These are phyloP conservation scores for Byasa hedistus DNA, from an alignment of 2,888 invertebrate species.

Conservation along the genomic window DNA sequence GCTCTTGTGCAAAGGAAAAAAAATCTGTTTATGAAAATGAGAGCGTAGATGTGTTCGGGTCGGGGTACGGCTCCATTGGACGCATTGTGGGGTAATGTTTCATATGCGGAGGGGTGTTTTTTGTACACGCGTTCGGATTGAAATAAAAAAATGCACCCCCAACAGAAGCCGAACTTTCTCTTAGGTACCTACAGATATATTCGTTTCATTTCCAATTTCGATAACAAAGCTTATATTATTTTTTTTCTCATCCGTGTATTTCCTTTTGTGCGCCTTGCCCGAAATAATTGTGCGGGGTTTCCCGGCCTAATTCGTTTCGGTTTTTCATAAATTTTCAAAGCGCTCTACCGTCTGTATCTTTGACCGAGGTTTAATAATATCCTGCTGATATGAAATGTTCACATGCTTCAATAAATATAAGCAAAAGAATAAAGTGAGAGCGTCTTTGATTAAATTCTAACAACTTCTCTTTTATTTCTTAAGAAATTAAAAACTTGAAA, in stretches of 20 bases:
- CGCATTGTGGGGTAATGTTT: constrained; percentile 73
- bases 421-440: constrained; percentile 43
- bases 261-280: constrained; percentile 54
- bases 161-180: constrained; percentile 61
- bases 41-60: constrained; percentile 66
- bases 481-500: background rate
- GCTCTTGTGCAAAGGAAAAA: constrained; percentile 60
- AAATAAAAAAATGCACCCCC: constrained; percentile 70
- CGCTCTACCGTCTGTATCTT: constrained; percentile 43
- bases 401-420: constrained; percentile 50
- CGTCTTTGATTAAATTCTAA: constrained; percentile 16
- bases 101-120: constrained; percentile 73
- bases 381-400: constrained; percentile 48
- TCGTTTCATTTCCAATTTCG: constrained; percentile 75
- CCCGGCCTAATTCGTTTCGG: constrained; percentile 56
- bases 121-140: constrained; percentile 64
- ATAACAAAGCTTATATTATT: constrained; percentile 68
- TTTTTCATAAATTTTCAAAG: constrained; percentile 52
- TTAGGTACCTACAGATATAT: constrained; percentile 69
- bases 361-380: constrained; percentile 42
- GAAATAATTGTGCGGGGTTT: constrained; percentile 66
- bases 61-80: constrained; percentile 66
- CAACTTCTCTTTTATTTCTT: background rate
- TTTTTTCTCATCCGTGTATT: constrained; percentile 53
- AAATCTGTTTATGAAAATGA: constrained; percentile 77